Evolutionary conservation across 2,888 invertebrate genomes (phyloP), one percentile per base, ranked within the genome.

Genomic region (Mythimna impura): DNA sequence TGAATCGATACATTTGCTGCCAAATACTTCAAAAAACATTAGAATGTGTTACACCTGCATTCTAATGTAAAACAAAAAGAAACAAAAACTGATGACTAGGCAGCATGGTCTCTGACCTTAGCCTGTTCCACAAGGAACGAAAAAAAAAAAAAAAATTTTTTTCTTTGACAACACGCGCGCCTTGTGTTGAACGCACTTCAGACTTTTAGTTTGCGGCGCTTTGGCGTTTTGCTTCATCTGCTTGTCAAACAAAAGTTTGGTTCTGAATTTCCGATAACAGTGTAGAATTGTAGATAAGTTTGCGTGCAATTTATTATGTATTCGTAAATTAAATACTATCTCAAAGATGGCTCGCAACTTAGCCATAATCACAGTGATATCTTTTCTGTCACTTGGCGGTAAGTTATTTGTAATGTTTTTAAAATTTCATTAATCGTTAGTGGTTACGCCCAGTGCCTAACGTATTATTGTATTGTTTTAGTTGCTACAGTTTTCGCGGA

Each of bases 361-460:
- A 64, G 74, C 73, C 36, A 72, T 89, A 64, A 66, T 87, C 36
- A 66, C 80, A 58, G 62, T 88, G 57, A 64, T 91, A 82, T 76
- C 78, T 61, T 54, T 90, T 55, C 47, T 90, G 58, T 84, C 83
- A 62, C 76, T 90, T 60, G 82, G 87, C 83, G 83, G 93, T 93
- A 71, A 88, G 89, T 87, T 71, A 8, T 43, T 69, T 43, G 8
- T 47, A 43, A 22, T 66, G 70, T 55, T 66, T 66, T 43, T 65
- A 66, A 73, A 76, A 76, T 82, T 81, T 82, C 63, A 76, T 71
- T 79, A 64, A 81, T 70, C 67, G 76, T 79, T 79, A 73, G 61
- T 85, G 94, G 92, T 89, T 90, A 95, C 95, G 95, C 95, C 95
- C 94, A 85, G 63, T 80, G 69, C 79, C 70, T 84, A 87, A 86